Evolutionary conservation across 1,140 invertebrate genomes (phyloP).

Genomic region (Mycetomoellerius zeteki): DNA sequence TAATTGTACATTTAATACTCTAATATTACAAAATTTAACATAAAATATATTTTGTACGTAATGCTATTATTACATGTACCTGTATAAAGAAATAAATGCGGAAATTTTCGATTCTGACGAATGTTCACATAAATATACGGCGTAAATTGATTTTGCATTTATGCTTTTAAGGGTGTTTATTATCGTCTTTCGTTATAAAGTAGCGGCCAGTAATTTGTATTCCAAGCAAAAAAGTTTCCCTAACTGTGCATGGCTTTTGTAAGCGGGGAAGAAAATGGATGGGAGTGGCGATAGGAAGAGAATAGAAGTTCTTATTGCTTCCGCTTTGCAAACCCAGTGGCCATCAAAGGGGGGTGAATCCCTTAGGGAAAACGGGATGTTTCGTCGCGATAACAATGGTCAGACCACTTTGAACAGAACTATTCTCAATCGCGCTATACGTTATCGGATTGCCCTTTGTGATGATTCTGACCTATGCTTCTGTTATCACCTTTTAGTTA

Average conservation of each 20-base stretch:
- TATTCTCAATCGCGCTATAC: conserved; percentile 53
- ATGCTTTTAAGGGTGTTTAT: background rate
- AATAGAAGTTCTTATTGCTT: conserved; percentile 59
- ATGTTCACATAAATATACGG: background rate
- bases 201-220: conserved; percentile 40
- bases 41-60: conserved; percentile 4
- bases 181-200: conserved; percentile 25
- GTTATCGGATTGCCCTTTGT: conserved; percentile 62
- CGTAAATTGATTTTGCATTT: conserved; percentile 13
- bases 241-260: conserved; percentile 37
- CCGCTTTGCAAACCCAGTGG: conserved; percentile 55
- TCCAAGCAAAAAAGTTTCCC: conserved; percentile 25
- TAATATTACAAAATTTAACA: conserved; percentile 16
- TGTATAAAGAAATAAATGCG: background rate
- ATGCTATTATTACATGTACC: background rate
- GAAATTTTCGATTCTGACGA: background rate
- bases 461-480: conserved; percentile 45
- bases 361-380: conserved; percentile 68
- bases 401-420: conserved; percentile 62
- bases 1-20: background rate
- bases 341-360: conserved; percentile 47
- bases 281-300: conserved; percentile 47
- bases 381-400: conserved; percentile 64
- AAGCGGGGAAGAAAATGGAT: conserved; percentile 48
- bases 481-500: conserved; percentile 38